Conservation (phyloP, 2,797 vertebrate species). For the Trachops cirrhosus region DNA sequence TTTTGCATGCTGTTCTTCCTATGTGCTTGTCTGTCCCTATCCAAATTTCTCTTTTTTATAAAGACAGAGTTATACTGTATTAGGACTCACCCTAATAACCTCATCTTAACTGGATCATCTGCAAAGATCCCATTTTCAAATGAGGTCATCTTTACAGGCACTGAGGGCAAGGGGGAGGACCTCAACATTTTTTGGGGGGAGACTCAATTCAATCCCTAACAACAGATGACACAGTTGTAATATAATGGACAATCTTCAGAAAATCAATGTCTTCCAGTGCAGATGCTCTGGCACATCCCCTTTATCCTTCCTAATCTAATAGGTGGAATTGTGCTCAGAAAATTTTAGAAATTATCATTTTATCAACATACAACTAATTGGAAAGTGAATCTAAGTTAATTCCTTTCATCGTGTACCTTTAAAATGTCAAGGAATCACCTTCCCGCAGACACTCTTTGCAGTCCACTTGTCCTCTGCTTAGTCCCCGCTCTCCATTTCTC, state of each 20-base stretch:
- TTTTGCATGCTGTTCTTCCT: background rate
- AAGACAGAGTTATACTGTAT: background rate
- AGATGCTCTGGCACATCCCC: background rate
- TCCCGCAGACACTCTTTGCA: background rate
- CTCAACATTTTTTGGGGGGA: background rate
- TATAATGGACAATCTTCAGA: background rate
- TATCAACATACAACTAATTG: background rate
- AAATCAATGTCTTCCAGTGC: background rate
- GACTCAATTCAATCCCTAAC: background rate
- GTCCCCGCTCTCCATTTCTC: background rate
- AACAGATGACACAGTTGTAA: background rate
- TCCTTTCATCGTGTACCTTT: background rate
- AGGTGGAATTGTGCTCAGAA: background rate
- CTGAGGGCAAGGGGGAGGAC: background rate
- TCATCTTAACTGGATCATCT: background rate
- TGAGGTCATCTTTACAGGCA: background rate
- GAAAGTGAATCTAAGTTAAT: background rate
- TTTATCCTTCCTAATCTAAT: background rate
- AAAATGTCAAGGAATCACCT: background rate
- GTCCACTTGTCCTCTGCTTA: background rate
- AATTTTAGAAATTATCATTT: background rate
- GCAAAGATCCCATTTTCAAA: background rate
- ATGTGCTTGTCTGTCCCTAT: background rate
- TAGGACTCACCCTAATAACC: background rate
- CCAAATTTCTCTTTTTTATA: background rate